Conservation (phyloP, 2,888 invertebrate species). For the Listrodromus nycthemerus region DNA sequence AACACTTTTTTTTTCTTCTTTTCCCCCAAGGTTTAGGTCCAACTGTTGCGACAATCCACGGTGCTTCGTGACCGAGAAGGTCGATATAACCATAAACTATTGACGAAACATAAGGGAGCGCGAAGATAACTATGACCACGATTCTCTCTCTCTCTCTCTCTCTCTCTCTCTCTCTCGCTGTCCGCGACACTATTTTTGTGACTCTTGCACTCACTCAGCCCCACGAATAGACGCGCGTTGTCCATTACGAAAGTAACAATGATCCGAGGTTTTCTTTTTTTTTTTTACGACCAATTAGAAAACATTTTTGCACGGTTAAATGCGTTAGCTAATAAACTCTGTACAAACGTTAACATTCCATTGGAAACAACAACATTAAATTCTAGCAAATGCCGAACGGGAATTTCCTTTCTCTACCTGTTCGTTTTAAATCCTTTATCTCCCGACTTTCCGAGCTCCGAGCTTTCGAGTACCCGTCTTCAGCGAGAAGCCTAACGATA, state of each 20-base stretch:
- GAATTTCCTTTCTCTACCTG: conserved; percentile 41
- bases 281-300: conserved; percentile 69
- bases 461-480: conserved; percentile 15
- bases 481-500: conserved; percentile 19
- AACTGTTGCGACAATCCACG: conserved; percentile 10
- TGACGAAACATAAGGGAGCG: not conserved
- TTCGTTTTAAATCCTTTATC: not conserved
- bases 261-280: conserved; percentile 61
- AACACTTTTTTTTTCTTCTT: not conserved
- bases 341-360: conserved; percentile 81
- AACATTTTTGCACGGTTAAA: conserved; percentile 69
- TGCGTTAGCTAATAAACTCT: conserved; percentile 79
- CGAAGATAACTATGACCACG: conserved; percentile 9
- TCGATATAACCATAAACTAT: conserved; percentile 13
- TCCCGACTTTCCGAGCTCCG: conserved; percentile 27
- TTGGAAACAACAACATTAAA: conserved; percentile 77
- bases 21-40: not conserved
- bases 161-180: conserved; percentile 15
- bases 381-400: conserved; percentile 68
- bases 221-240: conserved; percentile 32
- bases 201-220: conserved; percentile 29
- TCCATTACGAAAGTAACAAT: conserved; percentile 56
- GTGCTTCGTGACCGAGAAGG: conserved; percentile 9
- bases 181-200: conserved; percentile 28
- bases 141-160: not conserved